Percentiles rank a stretch among this genome's conserved stretches.
Evolutionary conservation across 2,888 invertebrate species (phyloP).

Genomic region (Euspilapteryx auroguttella): DNA sequence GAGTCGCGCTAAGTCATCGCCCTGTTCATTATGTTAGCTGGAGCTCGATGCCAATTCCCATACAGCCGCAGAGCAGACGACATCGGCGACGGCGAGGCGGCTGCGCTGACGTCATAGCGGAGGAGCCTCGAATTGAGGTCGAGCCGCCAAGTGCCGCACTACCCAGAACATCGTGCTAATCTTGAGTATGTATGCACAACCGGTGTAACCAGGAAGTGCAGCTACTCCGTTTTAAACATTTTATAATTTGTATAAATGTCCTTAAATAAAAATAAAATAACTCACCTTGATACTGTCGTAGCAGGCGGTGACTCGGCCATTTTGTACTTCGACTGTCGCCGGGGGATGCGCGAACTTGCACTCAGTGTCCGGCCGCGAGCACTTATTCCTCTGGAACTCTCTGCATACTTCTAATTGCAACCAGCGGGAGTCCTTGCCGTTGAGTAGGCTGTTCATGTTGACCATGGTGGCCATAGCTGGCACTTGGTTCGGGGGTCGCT

Average conservation of each 20-base stretch:
- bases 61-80: conserved; percentile 32
- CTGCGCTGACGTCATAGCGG: conserved; percentile 38
- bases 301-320: conserved; percentile 99
- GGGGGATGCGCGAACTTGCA: conserved; percentile 99
- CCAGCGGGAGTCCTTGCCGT: conserved; percentile 99
- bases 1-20: conserved; percentile 27
- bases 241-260: too few species aligned
- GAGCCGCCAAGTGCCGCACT: conserved; percentile 38
- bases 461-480: conserved; percentile 82
- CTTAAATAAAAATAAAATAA: too few species aligned
- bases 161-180: neutral
- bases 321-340: conserved; percentile 99
- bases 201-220: neutral
- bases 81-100: conserved; percentile 22
- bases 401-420: conserved; percentile 99
- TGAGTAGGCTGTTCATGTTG: conserved; percentile 95
- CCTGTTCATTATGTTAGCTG: conserved; percentile 34
- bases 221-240: conserved; percentile 4
- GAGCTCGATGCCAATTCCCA: conserved; percentile 36
- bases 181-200: neutral
- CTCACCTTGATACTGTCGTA: conserved; percentile 99
- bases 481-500: conserved; percentile 27
- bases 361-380: conserved; percentile 97
- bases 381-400: conserved; percentile 99
- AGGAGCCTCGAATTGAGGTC: conserved; percentile 53